A percentile compares a stretch with the other conserved stretches of the same genome.
phyloP scores from a whole-genome alignment of 2,113 vertebrate species.

The Triplophysa siluroides region DNA sequence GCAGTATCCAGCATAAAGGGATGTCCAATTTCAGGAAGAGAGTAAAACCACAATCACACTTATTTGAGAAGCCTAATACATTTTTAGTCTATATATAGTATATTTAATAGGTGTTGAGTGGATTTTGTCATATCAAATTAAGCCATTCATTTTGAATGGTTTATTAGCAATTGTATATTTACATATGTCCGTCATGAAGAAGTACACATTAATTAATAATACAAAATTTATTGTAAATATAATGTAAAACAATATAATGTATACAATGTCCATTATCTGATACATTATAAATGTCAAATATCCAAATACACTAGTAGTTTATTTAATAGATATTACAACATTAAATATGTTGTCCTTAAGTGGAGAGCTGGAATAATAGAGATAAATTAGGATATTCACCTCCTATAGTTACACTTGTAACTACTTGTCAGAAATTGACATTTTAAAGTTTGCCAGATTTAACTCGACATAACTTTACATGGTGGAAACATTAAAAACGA shows the following conservation, averaged over 20 bases:
- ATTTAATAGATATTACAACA: not conserved
- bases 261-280: not conserved
- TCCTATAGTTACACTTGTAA: not conserved
- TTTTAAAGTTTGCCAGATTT: not conserved
- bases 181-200: not conserved
- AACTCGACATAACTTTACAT: not conserved
- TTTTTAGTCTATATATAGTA: not conserved
- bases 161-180: not conserved
- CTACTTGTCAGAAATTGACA: not conserved
- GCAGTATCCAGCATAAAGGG: not conserved
- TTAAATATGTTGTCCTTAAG: too few species aligned
- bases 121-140: too few species aligned
- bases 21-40: not conserved
- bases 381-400: not conserved
- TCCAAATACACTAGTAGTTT: not conserved
- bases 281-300: not conserved
- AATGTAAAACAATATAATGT: too few species aligned
- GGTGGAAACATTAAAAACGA: not conserved
- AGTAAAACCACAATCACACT: too few species aligned
- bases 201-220: not conserved
- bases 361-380: too few species aligned
- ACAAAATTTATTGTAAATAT: too few species aligned
- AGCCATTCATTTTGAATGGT: too few species aligned
- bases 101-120: too few species aligned
- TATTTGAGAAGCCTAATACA: not conserved